Evolutionary conservation across 2,888 invertebrate genomes (phyloP).

Genomic region (Chymomyza amoena): DNA sequence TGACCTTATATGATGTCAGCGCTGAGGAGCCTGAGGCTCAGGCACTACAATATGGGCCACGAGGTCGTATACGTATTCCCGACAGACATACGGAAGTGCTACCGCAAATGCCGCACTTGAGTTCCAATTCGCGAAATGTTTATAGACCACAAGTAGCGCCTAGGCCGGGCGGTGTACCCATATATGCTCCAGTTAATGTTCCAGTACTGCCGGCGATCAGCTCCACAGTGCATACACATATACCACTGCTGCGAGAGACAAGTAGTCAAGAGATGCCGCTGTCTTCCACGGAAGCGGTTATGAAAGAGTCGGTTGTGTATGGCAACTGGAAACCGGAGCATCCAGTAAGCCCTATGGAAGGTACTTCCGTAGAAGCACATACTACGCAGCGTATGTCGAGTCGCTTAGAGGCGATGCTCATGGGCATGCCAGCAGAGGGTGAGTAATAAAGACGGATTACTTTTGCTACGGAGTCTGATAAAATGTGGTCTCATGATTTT

Average conservation of each 20-base stretch:
- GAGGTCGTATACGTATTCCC: slow-evolving; percentile 61
- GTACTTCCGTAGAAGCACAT: slow-evolving; percentile 1
- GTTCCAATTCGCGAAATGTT: slow-evolving; percentile 36
- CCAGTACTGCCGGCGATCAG: slow-evolving; percentile 23
- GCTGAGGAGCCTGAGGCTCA: slow-evolving; percentile 30
- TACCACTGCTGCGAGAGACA: slow-evolving; percentile 52
- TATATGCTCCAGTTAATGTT: background rate
- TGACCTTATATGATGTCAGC: slow-evolving; percentile 17
- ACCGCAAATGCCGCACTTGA: background rate
- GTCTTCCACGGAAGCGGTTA: slow-evolving; percentile 12
- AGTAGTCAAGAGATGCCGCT: slow-evolving; percentile 7
- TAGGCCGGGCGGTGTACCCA: background rate
- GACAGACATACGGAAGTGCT: slow-evolving; percentile 17
- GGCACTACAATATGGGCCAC: slow-evolving; percentile 25
- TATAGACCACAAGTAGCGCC: slow-evolving; percentile 43
- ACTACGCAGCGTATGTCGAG: slow-evolving; percentile 53
- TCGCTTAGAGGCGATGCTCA: slow-evolving; percentile 57
- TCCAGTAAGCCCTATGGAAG: slow-evolving; percentile 47
- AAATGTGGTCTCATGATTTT: background rate
- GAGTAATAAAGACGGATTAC: slow-evolving; percentile 2
- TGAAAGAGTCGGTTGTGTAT: slow-evolving; percentile 65
- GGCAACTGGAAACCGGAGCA: slow-evolving; percentile 73
- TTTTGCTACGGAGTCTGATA: background rate
- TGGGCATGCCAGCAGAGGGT: slow-evolving; percentile 59
- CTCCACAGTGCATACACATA: slow-evolving; percentile 60